These are phyloP conservation scores for Sinocyclocheilus maitianheensis DNA, from an alignment of 2,113 vertebrate genomes.

Conservation along the genomic window DNA sequence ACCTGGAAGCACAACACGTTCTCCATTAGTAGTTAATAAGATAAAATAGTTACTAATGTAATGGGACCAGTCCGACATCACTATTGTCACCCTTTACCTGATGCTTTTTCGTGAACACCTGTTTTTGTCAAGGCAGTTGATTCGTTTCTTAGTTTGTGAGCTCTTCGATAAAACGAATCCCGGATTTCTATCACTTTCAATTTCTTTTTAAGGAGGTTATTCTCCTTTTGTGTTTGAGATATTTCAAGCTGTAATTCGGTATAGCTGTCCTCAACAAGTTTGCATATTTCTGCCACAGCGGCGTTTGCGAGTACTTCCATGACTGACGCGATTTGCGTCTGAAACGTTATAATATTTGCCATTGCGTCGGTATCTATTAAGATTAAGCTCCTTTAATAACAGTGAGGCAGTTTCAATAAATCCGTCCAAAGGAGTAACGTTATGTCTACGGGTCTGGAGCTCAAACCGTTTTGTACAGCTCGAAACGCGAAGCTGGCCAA, in stretches of 20 bases:
- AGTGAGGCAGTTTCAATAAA: background rate
- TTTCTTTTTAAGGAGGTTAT: slow-evolving; percentile 48
- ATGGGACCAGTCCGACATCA: background rate
- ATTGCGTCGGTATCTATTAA: slow-evolving; percentile 15
- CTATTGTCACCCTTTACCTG: background rate
- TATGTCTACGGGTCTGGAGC: background rate
- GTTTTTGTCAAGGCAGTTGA: background rate
- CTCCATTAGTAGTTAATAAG: background rate
- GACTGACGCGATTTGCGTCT: slow-evolving; percentile 57
- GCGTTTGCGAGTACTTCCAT: slow-evolving; percentile 60
- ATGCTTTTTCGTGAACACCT: background rate
- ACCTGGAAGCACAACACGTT: background rate
- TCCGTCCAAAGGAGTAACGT: background rate
- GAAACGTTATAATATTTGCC: slow-evolving; percentile 49
- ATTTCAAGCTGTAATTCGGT: slow-evolving; percentile 54
- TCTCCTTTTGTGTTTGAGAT: slow-evolving; percentile 56
- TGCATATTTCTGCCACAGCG: slow-evolving; percentile 59
- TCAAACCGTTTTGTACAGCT: too few species aligned
- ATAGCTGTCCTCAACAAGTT: slow-evolving; percentile 58
- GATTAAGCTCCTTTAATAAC: background rate
- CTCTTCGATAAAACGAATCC: slow-evolving; percentile 30
- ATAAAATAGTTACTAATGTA: background rate
- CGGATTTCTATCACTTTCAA: slow-evolving; percentile 47
- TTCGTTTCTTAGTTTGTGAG: slow-evolving; percentile 6
- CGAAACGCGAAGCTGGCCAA: background rate